These are phyloP conservation scores for Acleris emargana DNA, from an alignment of 2,888 invertebrate species.

Conservation along the genomic window DNA sequence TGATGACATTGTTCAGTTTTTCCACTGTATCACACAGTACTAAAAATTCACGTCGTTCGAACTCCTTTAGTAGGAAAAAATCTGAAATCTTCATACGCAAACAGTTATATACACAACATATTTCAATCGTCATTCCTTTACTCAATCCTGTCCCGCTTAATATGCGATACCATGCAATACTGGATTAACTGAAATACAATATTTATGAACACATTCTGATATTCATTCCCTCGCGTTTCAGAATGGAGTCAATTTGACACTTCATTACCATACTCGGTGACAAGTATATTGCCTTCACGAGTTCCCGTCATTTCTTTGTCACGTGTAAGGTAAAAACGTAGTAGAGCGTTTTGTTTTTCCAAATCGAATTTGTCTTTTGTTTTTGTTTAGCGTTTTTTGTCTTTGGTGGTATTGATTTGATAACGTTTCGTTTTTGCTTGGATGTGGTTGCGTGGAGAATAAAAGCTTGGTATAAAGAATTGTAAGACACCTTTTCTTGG, in stretches of 20 bases:
- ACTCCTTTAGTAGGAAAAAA: no score
- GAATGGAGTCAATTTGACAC: conserved; percentile 28
- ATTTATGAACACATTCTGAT: conserved; percentile 25
- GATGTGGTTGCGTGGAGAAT: not conserved
- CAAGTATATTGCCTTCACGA: conserved; percentile 6
- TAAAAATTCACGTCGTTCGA: no score
- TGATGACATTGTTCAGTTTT: no score
- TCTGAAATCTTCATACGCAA: no score
- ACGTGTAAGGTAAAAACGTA: conserved; percentile 18
- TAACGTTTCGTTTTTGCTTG: conserved; percentile 1
- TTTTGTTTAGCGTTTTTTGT: conserved; percentile 2
- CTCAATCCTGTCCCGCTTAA: no score
- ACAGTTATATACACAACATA: no score
- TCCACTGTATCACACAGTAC: no score
- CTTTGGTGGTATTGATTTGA: not conserved
- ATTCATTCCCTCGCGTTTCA: conserved; percentile 15
- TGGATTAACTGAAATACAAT: conserved; percentile 29
- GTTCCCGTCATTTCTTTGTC: conserved; percentile 16
- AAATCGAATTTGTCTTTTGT: conserved; percentile 17
- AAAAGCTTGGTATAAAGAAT: no score
- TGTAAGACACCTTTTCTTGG: no score
- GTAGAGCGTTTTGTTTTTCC: conserved; percentile 6
- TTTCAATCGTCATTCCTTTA: no score
- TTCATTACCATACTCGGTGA: conserved; percentile 15
- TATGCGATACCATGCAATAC: conserved; percentile 9